These are phyloP conservation scores for Celastrina argiolus DNA, from an alignment of 2,888 invertebrate species.

Conservation along the genomic window DNA sequence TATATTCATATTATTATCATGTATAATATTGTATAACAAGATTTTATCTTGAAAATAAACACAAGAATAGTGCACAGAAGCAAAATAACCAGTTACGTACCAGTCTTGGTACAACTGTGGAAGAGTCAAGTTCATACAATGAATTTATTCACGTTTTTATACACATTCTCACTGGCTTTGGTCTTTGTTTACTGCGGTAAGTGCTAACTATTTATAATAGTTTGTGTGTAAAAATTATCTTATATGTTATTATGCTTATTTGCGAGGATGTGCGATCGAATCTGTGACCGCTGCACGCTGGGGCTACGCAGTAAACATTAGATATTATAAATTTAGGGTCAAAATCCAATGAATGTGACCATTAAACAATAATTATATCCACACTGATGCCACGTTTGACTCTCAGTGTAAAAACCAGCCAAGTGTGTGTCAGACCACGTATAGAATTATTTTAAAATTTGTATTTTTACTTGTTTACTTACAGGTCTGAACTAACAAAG, in stretches of 20 bases:
- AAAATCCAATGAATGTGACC: too few relatives aligned
- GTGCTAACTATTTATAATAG: not conserved
- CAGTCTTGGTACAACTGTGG: not conserved
- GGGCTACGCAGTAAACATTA: not conserved
- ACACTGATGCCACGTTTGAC: too few relatives aligned
- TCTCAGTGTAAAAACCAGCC: too few relatives aligned
- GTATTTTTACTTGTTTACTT: too few relatives aligned
- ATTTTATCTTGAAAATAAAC: not conserved
- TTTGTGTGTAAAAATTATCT: not conserved
- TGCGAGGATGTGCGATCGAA: not conserved
- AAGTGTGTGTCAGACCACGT: too few relatives aligned
- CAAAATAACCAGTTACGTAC: not conserved
- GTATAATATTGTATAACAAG: not conserved
- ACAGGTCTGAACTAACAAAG: too few relatives aligned
- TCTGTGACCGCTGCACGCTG: not conserved
- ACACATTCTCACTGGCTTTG: conserved; percentile 1
- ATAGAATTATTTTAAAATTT: too few relatives aligned
- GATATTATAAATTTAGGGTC: too few relatives aligned
- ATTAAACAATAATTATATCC: too few relatives aligned
- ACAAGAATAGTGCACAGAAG: conserved; percentile 3
- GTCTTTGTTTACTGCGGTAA: conserved; percentile 15
- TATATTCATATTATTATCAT: too few relatives aligned
- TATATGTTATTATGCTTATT: too few relatives aligned
- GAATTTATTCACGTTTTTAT: conserved; percentile 8
- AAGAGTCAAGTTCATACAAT: not conserved